Evolutionary conservation across 2,888 invertebrate genomes (phyloP).

Genomic region (Aspidiotus destructor): DNA sequence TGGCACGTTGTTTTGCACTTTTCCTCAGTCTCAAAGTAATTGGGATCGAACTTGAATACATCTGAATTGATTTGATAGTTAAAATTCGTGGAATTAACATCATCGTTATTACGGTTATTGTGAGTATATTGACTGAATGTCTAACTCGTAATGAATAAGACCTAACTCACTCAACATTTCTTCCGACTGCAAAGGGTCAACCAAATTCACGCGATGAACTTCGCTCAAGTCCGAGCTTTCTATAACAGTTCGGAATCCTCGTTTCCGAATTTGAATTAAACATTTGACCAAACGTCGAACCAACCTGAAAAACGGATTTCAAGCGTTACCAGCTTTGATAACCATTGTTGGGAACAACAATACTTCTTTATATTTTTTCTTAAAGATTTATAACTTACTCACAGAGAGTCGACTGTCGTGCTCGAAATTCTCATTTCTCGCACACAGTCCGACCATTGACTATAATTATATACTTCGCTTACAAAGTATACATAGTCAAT

Average conservation of each 20-base stretch:
- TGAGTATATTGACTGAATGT: not conserved
- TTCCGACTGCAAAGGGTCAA: conserved; percentile 79
- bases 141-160: not conserved
- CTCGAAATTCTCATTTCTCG: too few species aligned
- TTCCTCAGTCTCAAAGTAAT: conserved; percentile 85
- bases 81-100: too few species aligned
- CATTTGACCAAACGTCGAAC: conserved; percentile 99
- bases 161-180: conserved; percentile 79
- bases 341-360: too few species aligned
- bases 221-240: conserved; percentile 89
- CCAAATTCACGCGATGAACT: conserved; percentile 84
- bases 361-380: too few species aligned
- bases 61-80: conserved; percentile 50
- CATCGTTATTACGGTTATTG: too few species aligned
- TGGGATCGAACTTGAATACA: conserved; percentile 90
- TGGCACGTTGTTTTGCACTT: conserved; percentile 84
- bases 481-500: too few species aligned
- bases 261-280: conserved; percentile 91
- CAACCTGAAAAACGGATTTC: conserved; percentile 45
- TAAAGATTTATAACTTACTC: too few species aligned
- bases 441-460: too few species aligned
- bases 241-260: conserved; percentile 80
- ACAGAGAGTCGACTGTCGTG: too few species aligned
- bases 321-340: conserved; percentile 11
- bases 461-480: too few species aligned